These are phyloP conservation scores for Ectobius pallidus DNA, from an alignment of 2,888 invertebrate genomes.

Conservation along the genomic window DNA sequence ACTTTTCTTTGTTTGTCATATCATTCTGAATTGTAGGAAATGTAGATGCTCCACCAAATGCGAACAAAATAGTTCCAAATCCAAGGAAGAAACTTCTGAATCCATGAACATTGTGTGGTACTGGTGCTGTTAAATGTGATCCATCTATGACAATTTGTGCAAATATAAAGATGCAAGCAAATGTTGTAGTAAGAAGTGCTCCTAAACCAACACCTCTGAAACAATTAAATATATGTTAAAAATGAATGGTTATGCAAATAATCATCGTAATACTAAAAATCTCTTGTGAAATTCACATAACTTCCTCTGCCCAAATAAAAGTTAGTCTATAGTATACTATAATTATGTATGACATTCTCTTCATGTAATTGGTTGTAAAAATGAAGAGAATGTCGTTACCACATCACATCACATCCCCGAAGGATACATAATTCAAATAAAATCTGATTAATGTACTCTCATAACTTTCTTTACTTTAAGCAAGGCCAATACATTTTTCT, in stretches of 20 bases:
- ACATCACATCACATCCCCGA: too few species aligned
- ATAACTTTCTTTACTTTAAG: too few species aligned
- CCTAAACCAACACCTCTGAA: conserved; percentile 67
- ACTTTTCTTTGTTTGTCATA: conserved; percentile 70
- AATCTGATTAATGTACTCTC: too few species aligned
- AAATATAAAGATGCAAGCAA: conserved; percentile 68
- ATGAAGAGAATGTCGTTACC: too few species aligned
- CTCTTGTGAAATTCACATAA: too few species aligned
- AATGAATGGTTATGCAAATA: conserved; percentile 9
- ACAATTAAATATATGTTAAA: conserved; percentile 29
- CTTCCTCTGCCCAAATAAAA: too few species aligned
- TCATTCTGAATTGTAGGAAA: conserved; percentile 83
- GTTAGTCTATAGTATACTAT: too few species aligned
- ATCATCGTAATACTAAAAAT: too few species aligned
- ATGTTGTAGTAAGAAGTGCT: conserved; percentile 65
- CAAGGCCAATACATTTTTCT: too few species aligned
- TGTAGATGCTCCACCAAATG: conserved; percentile 74
- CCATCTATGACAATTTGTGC: conserved; percentile 65
- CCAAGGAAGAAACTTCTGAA: conserved; percentile 71
- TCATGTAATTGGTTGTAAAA: too few species aligned
- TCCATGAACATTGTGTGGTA: conserved; percentile 59
- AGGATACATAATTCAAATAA: too few species aligned
- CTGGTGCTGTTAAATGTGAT: conserved; percentile 53
- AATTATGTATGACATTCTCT: too few species aligned
- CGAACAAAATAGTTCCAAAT: conserved; percentile 72